Conservation (phyloP, 1,140 invertebrate species). For the Eupristina koningsbergeri region DNA sequence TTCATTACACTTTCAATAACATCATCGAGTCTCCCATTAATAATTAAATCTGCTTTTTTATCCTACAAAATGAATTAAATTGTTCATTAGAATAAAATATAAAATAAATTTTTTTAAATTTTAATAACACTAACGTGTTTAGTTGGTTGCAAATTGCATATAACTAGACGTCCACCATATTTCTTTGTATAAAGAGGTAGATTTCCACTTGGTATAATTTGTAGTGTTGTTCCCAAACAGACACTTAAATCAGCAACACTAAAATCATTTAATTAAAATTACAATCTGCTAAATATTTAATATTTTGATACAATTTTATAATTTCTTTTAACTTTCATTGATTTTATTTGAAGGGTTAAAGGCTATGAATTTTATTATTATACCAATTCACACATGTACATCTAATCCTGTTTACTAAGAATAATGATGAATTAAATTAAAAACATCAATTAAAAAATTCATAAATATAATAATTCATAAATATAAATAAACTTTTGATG, state of each 20-base stretch:
- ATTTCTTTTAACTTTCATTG: neutral
- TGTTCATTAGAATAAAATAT: constrained; percentile 33
- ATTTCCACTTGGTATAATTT: constrained; percentile 97
- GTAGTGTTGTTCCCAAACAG: constrained; percentile 95
- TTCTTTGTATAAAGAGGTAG: constrained; percentile 92
- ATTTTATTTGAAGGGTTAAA: neutral
- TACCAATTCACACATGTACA: neutral
- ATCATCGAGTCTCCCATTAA: constrained; percentile 91
- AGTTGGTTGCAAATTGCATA: constrained; percentile 97
- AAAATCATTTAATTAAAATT: constrained; percentile 54
- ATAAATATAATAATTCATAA: neutral
- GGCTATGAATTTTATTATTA: neutral
- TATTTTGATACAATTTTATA: constrained; percentile 38
- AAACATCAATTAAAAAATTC: neutral
- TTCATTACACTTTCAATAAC: constrained; percentile 86
- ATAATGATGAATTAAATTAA: neutral
- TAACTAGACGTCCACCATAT: constrained; percentile 90
- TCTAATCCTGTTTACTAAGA: neutral
- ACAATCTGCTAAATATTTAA: constrained; percentile 37
- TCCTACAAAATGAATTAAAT: constrained; percentile 78
- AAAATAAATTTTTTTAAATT: constrained; percentile 45
- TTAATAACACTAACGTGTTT: constrained; percentile 85
- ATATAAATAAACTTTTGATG: too few species aligned
- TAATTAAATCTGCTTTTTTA: constrained; percentile 91
- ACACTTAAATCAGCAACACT: constrained; percentile 93